phyloP scores from a whole-genome alignment of 2,113 vertebrate genomes.

The Rhinopithecus roxellana region DNA sequence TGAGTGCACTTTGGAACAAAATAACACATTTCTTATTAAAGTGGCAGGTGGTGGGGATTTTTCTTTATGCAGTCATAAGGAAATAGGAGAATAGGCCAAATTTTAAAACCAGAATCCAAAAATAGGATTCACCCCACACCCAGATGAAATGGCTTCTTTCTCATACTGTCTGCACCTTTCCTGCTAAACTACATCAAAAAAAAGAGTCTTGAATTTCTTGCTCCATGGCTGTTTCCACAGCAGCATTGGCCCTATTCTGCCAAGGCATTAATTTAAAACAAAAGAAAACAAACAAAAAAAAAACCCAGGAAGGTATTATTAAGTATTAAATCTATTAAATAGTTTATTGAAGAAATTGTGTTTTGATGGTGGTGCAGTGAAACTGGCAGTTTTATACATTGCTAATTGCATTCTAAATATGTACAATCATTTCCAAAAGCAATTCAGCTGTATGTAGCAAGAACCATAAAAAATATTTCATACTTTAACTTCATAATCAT shows the following conservation, averaged over 20 bases:
- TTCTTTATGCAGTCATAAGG: slow-evolving; percentile 29
- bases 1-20: neutral
- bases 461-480: neutral
- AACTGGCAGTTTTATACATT: neutral
- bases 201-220: neutral
- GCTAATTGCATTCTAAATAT: neutral
- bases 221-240: neutral
- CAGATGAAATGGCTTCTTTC: neutral
- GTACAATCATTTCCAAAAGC: slow-evolving; percentile 9
- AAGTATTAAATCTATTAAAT: neutral
- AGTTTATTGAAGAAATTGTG: slow-evolving; percentile 6
- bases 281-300: neutral
- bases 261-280: slow-evolving; percentile 31
- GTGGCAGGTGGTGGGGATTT: neutral
- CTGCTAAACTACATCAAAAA: neutral
- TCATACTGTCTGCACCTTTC: neutral
- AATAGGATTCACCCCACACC: neutral
- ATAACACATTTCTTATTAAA: neutral
- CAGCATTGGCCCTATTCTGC: neutral
- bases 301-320: neutral
- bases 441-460: neutral
- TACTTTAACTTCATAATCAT: neutral
- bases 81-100: neutral
- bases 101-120: slow-evolving; percentile 41
- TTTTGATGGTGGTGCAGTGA: neutral